Conservation (phyloP, 1,140 invertebrate species). For the Tribolium madens region DNA sequence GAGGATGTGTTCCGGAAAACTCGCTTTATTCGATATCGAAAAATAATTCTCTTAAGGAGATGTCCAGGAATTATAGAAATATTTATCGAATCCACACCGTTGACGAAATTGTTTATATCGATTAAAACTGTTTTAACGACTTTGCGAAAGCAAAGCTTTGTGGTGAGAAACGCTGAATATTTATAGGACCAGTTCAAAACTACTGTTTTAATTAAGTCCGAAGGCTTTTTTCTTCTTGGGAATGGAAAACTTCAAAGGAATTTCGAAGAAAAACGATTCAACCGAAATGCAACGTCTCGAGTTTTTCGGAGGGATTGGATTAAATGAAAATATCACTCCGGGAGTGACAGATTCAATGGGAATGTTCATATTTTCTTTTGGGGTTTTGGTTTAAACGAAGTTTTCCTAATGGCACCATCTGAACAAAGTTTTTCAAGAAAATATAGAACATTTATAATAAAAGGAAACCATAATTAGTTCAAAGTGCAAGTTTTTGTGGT, state of each 20-base stretch:
- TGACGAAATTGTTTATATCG: background rate
- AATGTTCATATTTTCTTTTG: background rate
- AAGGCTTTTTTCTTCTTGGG: background rate
- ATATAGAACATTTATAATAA: too few relatives aligned
- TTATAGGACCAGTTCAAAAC: conserved; percentile 8
- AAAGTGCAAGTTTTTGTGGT: too few relatives aligned
- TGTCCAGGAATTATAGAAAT: conserved; percentile 2
- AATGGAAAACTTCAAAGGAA: too few relatives aligned
- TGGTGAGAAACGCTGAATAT: background rate
- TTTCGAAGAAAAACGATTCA: background rate
- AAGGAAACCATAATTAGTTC: too few relatives aligned
- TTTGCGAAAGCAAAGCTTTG: background rate
- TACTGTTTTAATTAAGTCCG: conserved; percentile 8
- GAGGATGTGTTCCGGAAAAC: conserved; percentile 13
- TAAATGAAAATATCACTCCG: background rate
- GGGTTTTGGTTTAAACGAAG: background rate
- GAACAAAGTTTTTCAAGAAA: too few relatives aligned
- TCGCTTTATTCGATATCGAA: background rate
- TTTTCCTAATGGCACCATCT: too few relatives aligned
- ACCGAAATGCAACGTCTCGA: conserved; percentile 1
- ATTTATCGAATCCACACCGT: background rate
- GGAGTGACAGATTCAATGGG: background rate
- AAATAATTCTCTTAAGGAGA: background rate
- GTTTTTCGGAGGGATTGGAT: conserved; percentile 8
- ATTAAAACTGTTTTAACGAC: conserved; percentile 26